These are phyloP conservation scores for Lasioglossum pauxillum DNA, from an alignment of 2,888 invertebrate species.

Conservation along the genomic window DNA sequence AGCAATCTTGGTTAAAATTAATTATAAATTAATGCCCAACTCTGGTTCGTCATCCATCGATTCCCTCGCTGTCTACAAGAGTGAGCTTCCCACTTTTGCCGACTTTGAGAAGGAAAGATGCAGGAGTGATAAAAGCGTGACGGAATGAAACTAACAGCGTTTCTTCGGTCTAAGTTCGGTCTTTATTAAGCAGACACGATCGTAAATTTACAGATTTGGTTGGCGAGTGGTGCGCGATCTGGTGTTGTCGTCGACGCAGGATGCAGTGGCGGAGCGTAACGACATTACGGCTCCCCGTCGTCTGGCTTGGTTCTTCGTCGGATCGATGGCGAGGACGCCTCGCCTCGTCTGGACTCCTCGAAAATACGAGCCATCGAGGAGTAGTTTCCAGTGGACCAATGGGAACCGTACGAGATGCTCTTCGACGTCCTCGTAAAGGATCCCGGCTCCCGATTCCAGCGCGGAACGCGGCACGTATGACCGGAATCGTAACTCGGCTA, in stretches of 20 bases:
- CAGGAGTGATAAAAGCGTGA: background rate
- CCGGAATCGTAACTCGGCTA: constrained; percentile 11
- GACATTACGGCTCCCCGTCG: constrained; percentile 66
- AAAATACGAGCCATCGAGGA: constrained; percentile 64
- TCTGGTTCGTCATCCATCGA: background rate
- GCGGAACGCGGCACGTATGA: background rate
- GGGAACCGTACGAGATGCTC: constrained; percentile 44
- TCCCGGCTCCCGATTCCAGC: constrained; percentile 28
- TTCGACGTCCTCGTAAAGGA: constrained; percentile 42
- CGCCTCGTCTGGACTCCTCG: constrained; percentile 57
- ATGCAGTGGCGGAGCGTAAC: constrained; percentile 54
- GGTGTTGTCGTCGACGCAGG: constrained; percentile 27
- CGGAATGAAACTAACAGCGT: background rate
- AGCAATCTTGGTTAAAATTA: too few species aligned
- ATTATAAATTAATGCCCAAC: too few species aligned
- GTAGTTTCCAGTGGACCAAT: constrained; percentile 48
- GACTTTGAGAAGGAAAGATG: background rate
- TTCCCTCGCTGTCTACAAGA: too few species aligned
- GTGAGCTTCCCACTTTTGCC: background rate
- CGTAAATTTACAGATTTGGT: background rate
- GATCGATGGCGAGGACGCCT: constrained; percentile 68
- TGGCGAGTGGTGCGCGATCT: background rate
- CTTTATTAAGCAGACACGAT: background rate
- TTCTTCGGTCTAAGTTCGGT: background rate
- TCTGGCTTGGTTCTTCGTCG: constrained; percentile 66